Evolutionary conservation across 2,113 vertebrate genomes (phyloP).

Genomic region (Strigops habroptila): DNA sequence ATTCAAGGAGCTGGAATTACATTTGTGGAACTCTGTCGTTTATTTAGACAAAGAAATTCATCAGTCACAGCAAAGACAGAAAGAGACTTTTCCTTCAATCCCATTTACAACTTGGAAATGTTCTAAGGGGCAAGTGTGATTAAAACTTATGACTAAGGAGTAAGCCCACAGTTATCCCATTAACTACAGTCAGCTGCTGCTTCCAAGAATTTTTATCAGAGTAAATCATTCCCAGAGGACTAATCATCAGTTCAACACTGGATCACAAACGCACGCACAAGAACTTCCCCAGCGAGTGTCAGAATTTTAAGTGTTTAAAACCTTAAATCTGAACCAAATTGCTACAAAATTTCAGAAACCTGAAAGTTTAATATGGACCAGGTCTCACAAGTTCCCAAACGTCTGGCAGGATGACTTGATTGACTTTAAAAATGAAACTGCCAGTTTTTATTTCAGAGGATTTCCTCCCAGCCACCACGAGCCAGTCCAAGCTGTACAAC

Average conservation of each 20-base stretch:
- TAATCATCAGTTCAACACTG: not conserved
- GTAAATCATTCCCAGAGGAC: not conserved
- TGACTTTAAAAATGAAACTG: not conserved
- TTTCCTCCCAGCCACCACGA: not conserved
- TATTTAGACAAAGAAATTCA: not conserved
- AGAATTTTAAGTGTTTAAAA: not conserved
- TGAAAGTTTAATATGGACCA: not conserved
- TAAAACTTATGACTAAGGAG: not conserved
- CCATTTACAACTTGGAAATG: not conserved
- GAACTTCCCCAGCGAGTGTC: not conserved
- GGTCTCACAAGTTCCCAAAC: not conserved
- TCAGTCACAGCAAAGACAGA: not conserved
- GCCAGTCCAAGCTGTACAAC: not conserved
- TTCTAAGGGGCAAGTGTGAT: not conserved
- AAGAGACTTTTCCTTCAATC: not conserved
- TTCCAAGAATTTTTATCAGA: not conserved
- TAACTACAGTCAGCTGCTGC: not conserved
- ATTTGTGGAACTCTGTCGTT: not conserved
- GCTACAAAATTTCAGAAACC: not conserved
- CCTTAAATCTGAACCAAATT: not conserved
- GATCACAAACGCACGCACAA: not conserved
- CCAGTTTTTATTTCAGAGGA: not conserved
- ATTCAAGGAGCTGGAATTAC: not conserved
- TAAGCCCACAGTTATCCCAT: not conserved
- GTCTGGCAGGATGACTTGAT: rapidly evolving